phyloP scores from a whole-genome alignment of 2,888 invertebrate species.

The Synergus umbraculus region DNA sequence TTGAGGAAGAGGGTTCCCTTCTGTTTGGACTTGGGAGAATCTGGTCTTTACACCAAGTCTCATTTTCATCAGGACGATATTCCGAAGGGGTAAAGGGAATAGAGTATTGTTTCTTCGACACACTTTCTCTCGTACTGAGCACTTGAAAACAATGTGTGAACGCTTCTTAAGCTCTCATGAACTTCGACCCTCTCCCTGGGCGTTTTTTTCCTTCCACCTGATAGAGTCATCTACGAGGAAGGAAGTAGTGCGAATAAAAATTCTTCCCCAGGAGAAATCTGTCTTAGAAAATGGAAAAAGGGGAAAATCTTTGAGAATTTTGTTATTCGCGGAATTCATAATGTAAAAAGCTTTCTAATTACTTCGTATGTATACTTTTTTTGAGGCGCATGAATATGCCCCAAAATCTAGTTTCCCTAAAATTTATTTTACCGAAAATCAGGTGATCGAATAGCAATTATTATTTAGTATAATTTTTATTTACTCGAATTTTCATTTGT shows the following conservation, averaged over 20 bases:
- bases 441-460: too few relatives aligned
- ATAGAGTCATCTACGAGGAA: not conserved
- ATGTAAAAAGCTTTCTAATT: constrained; percentile 6
- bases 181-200: constrained; percentile 15
- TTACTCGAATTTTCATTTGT: too few relatives aligned
- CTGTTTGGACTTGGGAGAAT: constrained; percentile 29
- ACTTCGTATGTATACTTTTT: too few relatives aligned
- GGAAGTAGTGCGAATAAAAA: constrained; percentile 30
- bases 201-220: constrained; percentile 27
- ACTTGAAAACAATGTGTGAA: constrained; percentile 58
- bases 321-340: not conserved
- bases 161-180: constrained; percentile 56
- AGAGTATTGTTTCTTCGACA: constrained; percentile 63
- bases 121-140: constrained; percentile 54
- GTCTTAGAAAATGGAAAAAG: constrained; percentile 28
- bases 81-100: constrained; percentile 45
- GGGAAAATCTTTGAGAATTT: not conserved
- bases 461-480: too few relatives aligned
- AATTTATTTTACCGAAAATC: too few relatives aligned
- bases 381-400: too few relatives aligned
- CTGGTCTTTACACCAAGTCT: constrained; percentile 53
- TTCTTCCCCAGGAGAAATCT: constrained; percentile 34
- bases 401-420: too few relatives aligned
- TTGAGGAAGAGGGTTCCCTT: constrained; percentile 1
- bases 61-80: constrained; percentile 63